Conservation (phyloP, 1,140 invertebrate genomes). For the Drosophila tristis region DNA sequence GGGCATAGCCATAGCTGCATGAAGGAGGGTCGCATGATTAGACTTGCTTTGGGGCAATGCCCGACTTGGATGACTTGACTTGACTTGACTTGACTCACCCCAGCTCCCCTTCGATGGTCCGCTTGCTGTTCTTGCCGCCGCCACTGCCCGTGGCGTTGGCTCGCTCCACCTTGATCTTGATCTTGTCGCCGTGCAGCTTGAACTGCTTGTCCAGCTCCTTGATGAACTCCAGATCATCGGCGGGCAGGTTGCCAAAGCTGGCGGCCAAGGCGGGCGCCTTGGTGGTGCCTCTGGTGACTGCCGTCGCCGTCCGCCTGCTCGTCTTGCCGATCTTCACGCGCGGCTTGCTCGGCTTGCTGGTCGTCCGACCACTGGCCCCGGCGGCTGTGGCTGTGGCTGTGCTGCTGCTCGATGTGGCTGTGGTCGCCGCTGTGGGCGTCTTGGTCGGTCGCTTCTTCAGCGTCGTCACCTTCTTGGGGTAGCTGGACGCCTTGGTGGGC, state of each 20-base stretch:
- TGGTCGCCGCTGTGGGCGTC: constrained; percentile 37
- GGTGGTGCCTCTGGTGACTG: constrained; percentile 18
- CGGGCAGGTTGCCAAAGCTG: constrained; percentile 72
- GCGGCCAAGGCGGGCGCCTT: constrained; percentile 47
- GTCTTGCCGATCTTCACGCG: constrained; percentile 54
- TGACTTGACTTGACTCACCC: too few relatives aligned
- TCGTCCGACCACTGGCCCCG: constrained; percentile 9
- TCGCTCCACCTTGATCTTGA: constrained; percentile 82
- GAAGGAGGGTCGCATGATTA: not conserved
- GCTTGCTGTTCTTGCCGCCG: constrained; percentile 68
- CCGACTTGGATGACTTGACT: not conserved
- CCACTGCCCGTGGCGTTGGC: constrained; percentile 63
- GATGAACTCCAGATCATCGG: constrained; percentile 82
- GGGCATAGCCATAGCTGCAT: constrained; percentile 74
- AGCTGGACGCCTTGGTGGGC: constrained; percentile 47
- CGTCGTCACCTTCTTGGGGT: constrained; percentile 77
- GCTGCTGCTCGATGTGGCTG: constrained; percentile 6
- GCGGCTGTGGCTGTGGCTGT: constrained; percentile 13
- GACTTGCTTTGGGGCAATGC: not conserved
- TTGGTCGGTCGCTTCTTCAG: constrained; percentile 79
- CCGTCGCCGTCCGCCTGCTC: constrained; percentile 2
- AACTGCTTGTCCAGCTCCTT: constrained; percentile 84
- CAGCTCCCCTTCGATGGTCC: constrained; percentile 82
- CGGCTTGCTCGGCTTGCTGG: constrained; percentile 65
- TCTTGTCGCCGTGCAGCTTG: constrained; percentile 77